Evolutionary conservation across 2,888 invertebrate species (phyloP).

Genomic region (Neocrepidodera transversa): DNA sequence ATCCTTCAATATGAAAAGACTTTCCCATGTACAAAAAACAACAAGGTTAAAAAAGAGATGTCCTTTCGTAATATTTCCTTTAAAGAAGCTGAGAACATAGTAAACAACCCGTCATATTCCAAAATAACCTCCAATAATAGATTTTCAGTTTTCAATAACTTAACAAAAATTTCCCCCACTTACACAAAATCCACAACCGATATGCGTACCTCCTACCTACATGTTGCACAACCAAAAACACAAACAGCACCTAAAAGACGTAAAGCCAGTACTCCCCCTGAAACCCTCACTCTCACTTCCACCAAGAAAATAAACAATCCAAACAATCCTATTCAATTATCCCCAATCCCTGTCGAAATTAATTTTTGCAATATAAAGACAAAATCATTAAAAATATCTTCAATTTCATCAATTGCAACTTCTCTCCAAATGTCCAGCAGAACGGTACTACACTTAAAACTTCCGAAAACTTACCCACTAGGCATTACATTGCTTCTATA

Average conservation of each 20-base stretch:
- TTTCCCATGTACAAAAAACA: constrained; percentile 16
- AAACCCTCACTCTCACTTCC: not conserved
- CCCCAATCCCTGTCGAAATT: not conserved
- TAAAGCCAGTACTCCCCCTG: not conserved
- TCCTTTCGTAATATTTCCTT: no score
- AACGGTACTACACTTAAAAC: no score
- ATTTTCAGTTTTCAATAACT: constrained; percentile 6
- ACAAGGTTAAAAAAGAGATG: constrained; percentile 18
- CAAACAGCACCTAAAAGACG: not conserved
- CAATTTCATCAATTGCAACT: no score
- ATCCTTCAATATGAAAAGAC: not conserved
- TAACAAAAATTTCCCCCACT: constrained; percentile 5
- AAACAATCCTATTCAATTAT: not conserved
- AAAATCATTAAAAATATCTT: not conserved
- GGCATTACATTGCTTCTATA: not conserved
- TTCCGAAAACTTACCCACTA: not conserved
- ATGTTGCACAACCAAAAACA: not conserved
- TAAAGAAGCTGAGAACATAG: no score
- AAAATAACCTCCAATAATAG: constrained; percentile 4
- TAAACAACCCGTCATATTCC: no score
- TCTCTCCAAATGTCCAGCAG: no score
- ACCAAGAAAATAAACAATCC: not conserved
- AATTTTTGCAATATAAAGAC: not conserved
- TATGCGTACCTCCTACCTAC: not conserved
- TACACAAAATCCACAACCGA: not conserved